These are phyloP conservation scores for Eciton burchellii DNA, from an alignment of 1,140 invertebrate genomes.

Conservation along the genomic window DNA sequence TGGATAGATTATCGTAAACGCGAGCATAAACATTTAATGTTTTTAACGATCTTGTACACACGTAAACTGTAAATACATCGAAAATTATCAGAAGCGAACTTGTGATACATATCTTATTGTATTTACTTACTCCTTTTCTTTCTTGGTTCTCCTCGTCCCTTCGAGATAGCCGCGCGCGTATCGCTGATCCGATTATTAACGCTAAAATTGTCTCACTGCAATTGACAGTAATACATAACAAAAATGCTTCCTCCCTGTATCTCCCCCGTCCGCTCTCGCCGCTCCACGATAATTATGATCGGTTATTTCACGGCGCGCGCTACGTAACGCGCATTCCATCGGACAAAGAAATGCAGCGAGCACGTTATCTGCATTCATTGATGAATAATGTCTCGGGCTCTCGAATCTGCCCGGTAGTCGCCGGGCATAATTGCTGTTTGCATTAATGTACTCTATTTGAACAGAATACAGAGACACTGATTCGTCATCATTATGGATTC, in stretches of 20 bases:
- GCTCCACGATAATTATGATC: neutral
- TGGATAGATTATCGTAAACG: conserved; percentile 80
- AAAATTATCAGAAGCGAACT: conserved; percentile 80
- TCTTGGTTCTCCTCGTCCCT: conserved; percentile 44
- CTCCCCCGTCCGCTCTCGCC: too few relatives aligned
- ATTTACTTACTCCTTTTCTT: conserved; percentile 62
- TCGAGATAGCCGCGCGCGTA: neutral
- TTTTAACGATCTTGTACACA: conserved; percentile 85
- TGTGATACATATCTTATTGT: conserved; percentile 56
- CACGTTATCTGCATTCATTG: neutral
- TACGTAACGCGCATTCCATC: neutral
- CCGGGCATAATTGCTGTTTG: conserved; percentile 30
- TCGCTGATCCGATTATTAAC: neutral
- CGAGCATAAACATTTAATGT: conserved; percentile 84
- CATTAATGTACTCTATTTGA: conserved; percentile 43
- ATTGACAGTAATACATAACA: neutral
- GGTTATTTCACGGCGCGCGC: neutral
- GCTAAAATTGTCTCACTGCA: conserved; percentile 10
- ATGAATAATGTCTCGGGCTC: conserved; percentile 34
- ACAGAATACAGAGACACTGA: neutral
- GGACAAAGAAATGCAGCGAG: conserved; percentile 17
- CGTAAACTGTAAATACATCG: conserved; percentile 84
- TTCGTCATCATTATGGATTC: conserved; percentile 22
- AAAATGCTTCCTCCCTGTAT: neutral
- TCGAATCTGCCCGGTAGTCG: neutral